Evolutionary conservation across 1,140 invertebrate genomes (phyloP).

Genomic region (Eurosta solidaginis): DNA sequence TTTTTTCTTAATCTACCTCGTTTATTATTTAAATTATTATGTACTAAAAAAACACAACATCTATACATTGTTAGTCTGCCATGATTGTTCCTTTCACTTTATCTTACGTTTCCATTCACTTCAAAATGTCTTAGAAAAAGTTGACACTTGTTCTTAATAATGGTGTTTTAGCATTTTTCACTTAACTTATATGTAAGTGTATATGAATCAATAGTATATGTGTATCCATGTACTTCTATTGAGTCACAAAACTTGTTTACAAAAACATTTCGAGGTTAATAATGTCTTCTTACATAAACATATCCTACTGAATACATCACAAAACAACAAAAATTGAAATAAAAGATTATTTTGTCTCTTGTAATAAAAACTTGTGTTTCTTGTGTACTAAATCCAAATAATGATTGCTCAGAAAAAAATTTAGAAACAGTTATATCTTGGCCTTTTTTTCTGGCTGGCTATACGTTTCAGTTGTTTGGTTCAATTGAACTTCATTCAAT

Average conservation of each 20-base stretch:
- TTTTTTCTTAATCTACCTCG: background rate
- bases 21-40: background rate
- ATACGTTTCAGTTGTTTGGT: background rate
- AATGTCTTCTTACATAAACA: background rate
- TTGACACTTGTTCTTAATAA: background rate
- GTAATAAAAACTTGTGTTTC: background rate
- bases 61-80: constrained; percentile 8
- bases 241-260: background rate
- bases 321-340: background rate
- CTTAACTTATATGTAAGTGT: background rate
- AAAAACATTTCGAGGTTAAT: constrained; percentile 18
- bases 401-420: background rate
- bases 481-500: constrained; percentile 23
- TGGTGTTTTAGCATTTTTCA: background rate
- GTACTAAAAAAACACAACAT: constrained; percentile 14
- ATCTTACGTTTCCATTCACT: background rate
- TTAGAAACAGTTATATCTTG: background rate
- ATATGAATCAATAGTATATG: background rate
- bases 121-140: background rate
- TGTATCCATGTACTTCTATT: background rate
- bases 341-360: background rate
- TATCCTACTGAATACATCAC: background rate
- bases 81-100: constrained; percentile 8
- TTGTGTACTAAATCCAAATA: background rate
- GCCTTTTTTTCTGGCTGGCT: background rate